phyloP scores from a whole-genome alignment of 2,797 vertebrate species.

The Enteromius paludinosus region DNA sequence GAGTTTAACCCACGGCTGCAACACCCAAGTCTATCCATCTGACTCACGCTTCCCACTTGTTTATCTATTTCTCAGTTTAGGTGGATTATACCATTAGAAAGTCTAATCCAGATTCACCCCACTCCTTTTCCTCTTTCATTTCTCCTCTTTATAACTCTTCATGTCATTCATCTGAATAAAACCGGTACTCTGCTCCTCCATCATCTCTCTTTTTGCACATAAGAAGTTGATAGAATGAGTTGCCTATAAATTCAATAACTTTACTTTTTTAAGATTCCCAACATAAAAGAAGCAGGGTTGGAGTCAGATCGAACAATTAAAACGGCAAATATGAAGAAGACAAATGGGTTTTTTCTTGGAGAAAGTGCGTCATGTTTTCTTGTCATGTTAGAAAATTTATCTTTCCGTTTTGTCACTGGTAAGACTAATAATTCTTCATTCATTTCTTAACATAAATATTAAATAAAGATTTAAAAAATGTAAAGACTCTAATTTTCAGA shows the following conservation, averaged over 20 bases:
- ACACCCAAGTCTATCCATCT: constrained; percentile 16
- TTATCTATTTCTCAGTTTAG: constrained; percentile 73
- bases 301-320: not conserved
- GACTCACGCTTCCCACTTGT: constrained; percentile 42
- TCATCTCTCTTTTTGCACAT: not conserved
- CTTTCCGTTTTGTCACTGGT: not conserved
- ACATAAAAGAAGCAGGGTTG: not conserved
- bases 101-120: constrained; percentile 6
- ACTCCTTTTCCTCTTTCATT: constrained; percentile 6
- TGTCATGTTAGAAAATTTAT: not conserved
- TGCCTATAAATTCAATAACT: not conserved
- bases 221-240: not conserved
- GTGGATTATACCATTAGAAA: constrained; percentile 71
- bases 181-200: constrained; percentile 42
- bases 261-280: not conserved
- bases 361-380: not conserved
- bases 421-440: not conserved
- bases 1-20: constrained; percentile 31
- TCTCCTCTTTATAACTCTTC: constrained; percentile 15
- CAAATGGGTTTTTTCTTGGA: not conserved
- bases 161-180: constrained; percentile 66
- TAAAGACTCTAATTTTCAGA: not conserved
- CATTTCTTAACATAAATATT: not conserved
- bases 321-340: not conserved
- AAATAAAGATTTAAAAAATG: not conserved